phyloP scores from a whole-genome alignment of 2,113 vertebrate genomes.

The Myrmophylax atrothorax region DNA sequence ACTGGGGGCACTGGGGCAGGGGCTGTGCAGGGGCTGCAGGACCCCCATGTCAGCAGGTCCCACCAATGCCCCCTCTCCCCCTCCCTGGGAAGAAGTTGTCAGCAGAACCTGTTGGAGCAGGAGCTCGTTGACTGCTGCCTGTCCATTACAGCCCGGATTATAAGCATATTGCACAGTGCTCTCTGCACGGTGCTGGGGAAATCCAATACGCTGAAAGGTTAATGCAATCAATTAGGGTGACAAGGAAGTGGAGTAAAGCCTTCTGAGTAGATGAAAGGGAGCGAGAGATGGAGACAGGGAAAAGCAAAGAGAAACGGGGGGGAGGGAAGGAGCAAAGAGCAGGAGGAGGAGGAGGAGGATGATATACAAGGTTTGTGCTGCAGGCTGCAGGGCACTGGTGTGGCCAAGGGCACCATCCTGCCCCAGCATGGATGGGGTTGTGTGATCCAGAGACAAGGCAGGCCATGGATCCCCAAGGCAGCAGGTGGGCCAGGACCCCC shows the following conservation, averaged over 20 bases:
- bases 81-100: constrained; percentile 67
- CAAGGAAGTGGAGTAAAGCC: constrained; percentile 99
- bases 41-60: neutral
- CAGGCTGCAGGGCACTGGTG: neutral
- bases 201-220: constrained; percentile 99
- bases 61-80: neutral
- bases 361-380: constrained; percentile 39
- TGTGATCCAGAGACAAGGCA: neutral
- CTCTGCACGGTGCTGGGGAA: constrained; percentile 97
- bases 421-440: fast-evolving
- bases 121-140: constrained; percentile 96
- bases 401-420: neutral
- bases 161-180: constrained; percentile 98
- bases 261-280: constrained; percentile 92
- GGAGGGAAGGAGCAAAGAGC: constrained; percentile 25
- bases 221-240: constrained; percentile 99
- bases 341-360: constrained; percentile 69
- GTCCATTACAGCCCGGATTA: constrained; percentile 98
- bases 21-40: neutral
- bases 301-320: constrained; percentile 35
- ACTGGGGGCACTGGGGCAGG: fast-evolving
- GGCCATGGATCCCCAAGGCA: neutral
- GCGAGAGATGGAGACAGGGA: constrained; percentile 76
- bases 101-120: constrained; percentile 76
- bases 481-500: neutral